Evolutionary conservation across 2,113 vertebrate species (phyloP).

Genomic region (Zosterops pallidus): DNA sequence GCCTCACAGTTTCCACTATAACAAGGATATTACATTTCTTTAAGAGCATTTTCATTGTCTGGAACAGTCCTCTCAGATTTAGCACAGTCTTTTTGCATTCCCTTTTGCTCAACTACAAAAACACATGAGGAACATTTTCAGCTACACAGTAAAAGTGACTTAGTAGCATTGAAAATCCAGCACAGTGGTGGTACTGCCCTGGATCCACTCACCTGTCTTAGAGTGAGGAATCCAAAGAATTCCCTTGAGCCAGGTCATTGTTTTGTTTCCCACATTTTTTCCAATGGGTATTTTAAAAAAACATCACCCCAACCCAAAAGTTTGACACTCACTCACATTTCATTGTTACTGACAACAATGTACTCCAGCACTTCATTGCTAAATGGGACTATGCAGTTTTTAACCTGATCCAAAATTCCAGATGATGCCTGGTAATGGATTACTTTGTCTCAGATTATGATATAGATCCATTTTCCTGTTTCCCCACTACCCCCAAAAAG

Average conservation of each 20-base stretch:
- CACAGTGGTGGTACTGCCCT: neutral
- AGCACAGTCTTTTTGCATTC: neutral
- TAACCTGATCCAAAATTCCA: neutral
- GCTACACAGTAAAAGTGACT: neutral
- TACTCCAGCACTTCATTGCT: neutral
- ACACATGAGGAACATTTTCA: neutral
- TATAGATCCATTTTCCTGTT: neutral
- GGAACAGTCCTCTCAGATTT: neutral
- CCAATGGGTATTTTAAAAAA: neutral
- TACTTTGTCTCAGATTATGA: neutral
- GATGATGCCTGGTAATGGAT: neutral
- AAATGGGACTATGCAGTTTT: neutral
- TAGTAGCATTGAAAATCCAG: neutral
- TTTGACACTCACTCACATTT: neutral
- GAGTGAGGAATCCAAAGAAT: neutral
- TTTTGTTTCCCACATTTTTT: neutral
- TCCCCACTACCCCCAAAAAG: rapidly evolving
- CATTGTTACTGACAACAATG: neutral
- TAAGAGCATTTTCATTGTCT: neutral
- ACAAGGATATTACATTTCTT: neutral
- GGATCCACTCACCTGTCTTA: neutral
- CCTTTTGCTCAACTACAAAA: neutral
- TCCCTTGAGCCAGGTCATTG: neutral
- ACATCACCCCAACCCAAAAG: neutral
- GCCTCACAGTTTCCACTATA: neutral